A percentile compares a stretch with the other conserved stretches of the same genome.
Conservation (phyloP, 2,797 vertebrate species). For the Gorsachius magnificus region DNA sequence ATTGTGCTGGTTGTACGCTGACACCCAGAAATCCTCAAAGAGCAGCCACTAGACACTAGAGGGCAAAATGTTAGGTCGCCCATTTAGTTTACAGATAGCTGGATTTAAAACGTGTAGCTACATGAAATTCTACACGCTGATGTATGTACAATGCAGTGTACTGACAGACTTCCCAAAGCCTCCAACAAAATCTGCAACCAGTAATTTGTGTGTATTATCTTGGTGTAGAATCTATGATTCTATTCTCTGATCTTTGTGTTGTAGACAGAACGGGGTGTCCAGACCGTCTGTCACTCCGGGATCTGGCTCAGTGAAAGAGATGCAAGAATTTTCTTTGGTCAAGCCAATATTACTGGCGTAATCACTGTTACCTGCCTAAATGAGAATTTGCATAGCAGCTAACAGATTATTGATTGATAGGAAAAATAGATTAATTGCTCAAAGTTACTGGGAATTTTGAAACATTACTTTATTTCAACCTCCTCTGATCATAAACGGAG, state of each 20-base stretch:
- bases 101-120: not conserved
- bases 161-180: not conserved
- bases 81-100: not conserved
- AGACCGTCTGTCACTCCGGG: rapidly evolving
- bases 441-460: not conserved
- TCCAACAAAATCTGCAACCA: not conserved
- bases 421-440: not conserved
- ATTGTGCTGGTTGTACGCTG: not conserved
- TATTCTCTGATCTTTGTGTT: not conserved
- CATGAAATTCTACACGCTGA: not conserved
- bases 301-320: not conserved
- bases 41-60: not conserved
- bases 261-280: not conserved
- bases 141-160: not conserved
- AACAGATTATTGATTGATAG: not conserved
- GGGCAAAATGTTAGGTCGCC: not conserved
- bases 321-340: not conserved
- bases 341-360: not conserved
- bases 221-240: too few relatives aligned
- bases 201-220: not conserved
- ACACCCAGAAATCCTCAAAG: not conserved
- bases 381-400: not conserved
- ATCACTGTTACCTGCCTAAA: not conserved
- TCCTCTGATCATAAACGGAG: not conserved
- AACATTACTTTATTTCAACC: not conserved